Base-by-base conservation (phyloP, 2,113 vertebrate genomes). In the Chionomys nivalis region DNA sequence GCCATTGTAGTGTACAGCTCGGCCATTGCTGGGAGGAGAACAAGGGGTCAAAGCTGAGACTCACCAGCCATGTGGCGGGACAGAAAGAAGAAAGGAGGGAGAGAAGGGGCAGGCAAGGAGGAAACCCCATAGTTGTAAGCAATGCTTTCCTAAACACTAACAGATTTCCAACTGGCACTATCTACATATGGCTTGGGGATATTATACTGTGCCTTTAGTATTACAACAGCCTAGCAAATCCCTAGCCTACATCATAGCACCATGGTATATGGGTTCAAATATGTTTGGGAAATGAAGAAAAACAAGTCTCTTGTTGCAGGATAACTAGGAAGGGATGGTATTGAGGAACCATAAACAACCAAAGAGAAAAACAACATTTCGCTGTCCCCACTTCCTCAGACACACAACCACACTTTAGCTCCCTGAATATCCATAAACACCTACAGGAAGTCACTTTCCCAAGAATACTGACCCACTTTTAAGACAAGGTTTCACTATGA, bases 1-100 rank as follows among this genome's bases (percentile, higher is more conserved):
- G 96, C 99, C 99, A 13, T 99, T 99, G 98, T 99, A 99, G 97
- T 99, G 99, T 94, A 99, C 99, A 5, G 99, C 99, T 96, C 99
- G 97, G 21, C 99, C 99, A 55, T 99, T 99, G 98, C 99, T 99
- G 96, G 75, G 77, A 95, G 39, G 65, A 93, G 42, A 96, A 87
- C 82, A 70, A 94, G 94, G 94, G 52, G 16, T 98, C 82, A 98
- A 68, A 42, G 39, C 44, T 10, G 23, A 89, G 83, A 75, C 52
- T 33, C 12, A 33, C 5, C 13, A 70, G 58, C 21, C 16, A 0
- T 13, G 4, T 0, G 88, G 19, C 13, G 61, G 31, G 14, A 44
- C 0, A 10, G 36, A 0, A 42, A 4, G 33, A 55, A 55, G 26
- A 21, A n/a, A 6, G 23, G 42, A 36, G 8, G 44, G 31, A 0